Percentiles rank a stretch among this genome's conserved stretches.
phyloP scores from a whole-genome alignment of 1,140 invertebrate species.

The Drosophila oshimai region DNA sequence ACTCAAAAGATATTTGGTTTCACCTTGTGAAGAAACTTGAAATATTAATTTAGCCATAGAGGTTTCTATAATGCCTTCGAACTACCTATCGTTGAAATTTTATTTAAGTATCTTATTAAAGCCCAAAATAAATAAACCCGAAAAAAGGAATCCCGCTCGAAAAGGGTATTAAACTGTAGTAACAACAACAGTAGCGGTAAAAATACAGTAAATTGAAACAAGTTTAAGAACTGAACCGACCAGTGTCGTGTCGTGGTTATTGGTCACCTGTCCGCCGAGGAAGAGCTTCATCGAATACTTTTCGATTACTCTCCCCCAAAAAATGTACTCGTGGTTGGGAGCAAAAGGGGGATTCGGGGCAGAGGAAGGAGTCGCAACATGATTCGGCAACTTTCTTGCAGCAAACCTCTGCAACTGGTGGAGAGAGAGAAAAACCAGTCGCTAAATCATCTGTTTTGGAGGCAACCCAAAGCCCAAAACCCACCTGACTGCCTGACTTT shows the following conservation, averaged over 20 bases:
- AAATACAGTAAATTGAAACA: constrained; percentile 70
- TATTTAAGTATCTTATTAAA: background rate
- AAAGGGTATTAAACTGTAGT: constrained; percentile 6
- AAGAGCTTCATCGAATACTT: constrained; percentile 44
- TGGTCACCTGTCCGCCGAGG: constrained; percentile 72
- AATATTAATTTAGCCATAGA: too few species aligned
- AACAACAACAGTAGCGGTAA: constrained; percentile 29
- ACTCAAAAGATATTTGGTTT: too few species aligned
- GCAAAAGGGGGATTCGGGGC: background rate
- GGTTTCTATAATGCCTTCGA: too few species aligned
- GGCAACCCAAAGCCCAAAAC: constrained; percentile 23
- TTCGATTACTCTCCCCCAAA: constrained; percentile 65
- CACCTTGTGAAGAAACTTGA: too few species aligned
- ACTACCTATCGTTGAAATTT: too few species aligned
- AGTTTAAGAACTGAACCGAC: constrained; percentile 74
- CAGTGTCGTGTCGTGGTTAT: constrained; percentile 51
- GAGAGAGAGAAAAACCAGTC: constrained; percentile 51
- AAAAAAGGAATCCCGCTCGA: too few species aligned
- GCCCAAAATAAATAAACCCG: background rate
- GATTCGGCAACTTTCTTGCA: constrained; percentile 76
- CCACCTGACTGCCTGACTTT: constrained; percentile 71
- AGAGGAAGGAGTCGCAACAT: constrained; percentile 42
- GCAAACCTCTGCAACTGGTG: constrained; percentile 41
- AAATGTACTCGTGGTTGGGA: constrained; percentile 3
- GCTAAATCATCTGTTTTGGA: constrained; percentile 72